Percentiles rank a stretch among this genome's conserved stretches.
phyloP scores from a whole-genome alignment of 2,113 vertebrate genomes.

The Platichthys stellatus region DNA sequence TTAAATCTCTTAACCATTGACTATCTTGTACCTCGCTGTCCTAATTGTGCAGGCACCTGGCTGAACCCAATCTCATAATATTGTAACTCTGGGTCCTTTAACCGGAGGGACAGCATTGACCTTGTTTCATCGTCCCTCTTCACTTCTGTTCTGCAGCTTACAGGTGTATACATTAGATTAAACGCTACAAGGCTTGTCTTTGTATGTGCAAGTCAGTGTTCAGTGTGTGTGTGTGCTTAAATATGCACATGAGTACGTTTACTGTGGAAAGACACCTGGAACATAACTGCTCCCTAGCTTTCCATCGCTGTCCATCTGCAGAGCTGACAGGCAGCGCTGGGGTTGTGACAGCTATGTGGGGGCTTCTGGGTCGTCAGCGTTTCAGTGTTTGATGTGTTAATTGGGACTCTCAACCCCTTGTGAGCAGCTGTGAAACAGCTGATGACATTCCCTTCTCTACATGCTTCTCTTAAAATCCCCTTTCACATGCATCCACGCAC shows the following conservation, averaged over 20 bases:
- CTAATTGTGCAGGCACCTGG: slow-evolving; percentile 64
- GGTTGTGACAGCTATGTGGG: slow-evolving; percentile 64
- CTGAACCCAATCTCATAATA: slow-evolving; percentile 46
- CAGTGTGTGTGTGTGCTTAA: slow-evolving; percentile 38
- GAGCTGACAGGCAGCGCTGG: slow-evolving; percentile 72
- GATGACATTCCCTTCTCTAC: slow-evolving; percentile 66
- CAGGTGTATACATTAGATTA: slow-evolving; percentile 76
- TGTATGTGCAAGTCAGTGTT: slow-evolving; percentile 58
- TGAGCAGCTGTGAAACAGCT: slow-evolving; percentile 79
- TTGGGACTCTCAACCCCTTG: slow-evolving; percentile 67
- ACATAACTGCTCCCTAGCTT: slow-evolving; percentile 66
- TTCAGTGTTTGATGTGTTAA: slow-evolving; percentile 76
- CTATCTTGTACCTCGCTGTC: slow-evolving; percentile 24
- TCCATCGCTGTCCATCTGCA: slow-evolving; percentile 74
- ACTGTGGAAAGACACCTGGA: slow-evolving; percentile 74
- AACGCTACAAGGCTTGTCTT: slow-evolving; percentile 73
- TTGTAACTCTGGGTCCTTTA: slow-evolving; percentile 47
- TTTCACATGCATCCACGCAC: slow-evolving; percentile 48
- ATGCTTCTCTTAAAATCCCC: slow-evolving; percentile 52
- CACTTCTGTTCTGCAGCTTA: slow-evolving; percentile 61
- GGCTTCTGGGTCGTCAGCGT: slow-evolving; percentile 63
- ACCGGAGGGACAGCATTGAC: slow-evolving; percentile 55
- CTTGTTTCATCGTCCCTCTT: slow-evolving; percentile 57
- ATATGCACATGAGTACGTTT: slow-evolving; percentile 45
- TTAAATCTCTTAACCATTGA: slow-evolving; percentile 2